These are phyloP conservation scores for Macroglossus sobrinus DNA, from an alignment of 2,113 vertebrate species.

Conservation along the genomic window DNA sequence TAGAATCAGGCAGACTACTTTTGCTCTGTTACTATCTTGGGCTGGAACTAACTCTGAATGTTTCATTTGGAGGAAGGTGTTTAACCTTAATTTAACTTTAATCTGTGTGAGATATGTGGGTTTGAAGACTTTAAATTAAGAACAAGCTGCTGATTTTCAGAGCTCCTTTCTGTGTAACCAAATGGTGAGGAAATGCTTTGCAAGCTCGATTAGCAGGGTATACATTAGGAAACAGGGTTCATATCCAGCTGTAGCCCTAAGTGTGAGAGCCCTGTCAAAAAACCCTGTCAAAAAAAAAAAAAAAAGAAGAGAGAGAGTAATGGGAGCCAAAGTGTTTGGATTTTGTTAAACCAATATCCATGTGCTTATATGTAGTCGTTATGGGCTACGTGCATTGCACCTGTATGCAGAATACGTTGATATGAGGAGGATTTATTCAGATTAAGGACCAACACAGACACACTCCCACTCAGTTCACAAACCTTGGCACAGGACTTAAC, in stretches of 20 bases:
- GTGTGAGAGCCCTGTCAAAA: background rate
- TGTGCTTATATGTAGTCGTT: background rate
- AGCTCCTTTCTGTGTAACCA: background rate
- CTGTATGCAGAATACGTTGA: background rate
- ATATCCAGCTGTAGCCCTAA: background rate
- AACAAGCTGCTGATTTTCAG: constrained; percentile 2
- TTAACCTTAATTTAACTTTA: background rate
- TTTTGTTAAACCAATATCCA: background rate
- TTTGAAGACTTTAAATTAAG: constrained; percentile 25
- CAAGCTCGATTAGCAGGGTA: constrained; percentile 15
- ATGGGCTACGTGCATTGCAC: background rate
- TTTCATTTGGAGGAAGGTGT: background rate
- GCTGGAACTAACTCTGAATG: constrained; percentile 2
- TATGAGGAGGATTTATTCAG: background rate
- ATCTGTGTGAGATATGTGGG: constrained; percentile 16
- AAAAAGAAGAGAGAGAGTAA: background rate
- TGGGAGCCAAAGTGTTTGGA: background rate
- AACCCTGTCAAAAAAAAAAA: too few species aligned
- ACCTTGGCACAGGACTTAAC: background rate
- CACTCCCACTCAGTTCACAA: background rate
- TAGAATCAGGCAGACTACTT: background rate
- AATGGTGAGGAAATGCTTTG: constrained; percentile 30
- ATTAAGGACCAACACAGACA: background rate
- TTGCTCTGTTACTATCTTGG: background rate
- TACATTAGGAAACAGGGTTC: background rate